Conservation (phyloP, 2,888 invertebrate species). For the Parelbella ahira region DNA sequence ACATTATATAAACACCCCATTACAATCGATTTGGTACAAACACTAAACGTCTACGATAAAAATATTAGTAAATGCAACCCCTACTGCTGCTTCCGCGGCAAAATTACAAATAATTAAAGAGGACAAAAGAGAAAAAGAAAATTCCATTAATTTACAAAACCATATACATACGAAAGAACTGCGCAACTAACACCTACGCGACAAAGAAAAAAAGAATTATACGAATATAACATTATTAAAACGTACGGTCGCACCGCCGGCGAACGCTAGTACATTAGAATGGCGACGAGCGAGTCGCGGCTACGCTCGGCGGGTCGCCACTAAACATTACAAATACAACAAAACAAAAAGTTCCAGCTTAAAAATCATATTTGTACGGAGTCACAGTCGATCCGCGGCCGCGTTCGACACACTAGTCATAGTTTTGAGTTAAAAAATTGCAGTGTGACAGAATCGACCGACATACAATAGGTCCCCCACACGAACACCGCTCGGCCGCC, state of each 20-base stretch:
- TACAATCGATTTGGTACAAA: constrained; percentile 73
- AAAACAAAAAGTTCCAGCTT: constrained; percentile 18
- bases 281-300: not conserved
- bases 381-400: too few species aligned
- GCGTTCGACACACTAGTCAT: constrained; percentile 71
- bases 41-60: constrained; percentile 70
- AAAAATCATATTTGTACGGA: constrained; percentile 28
- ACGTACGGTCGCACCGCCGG: not conserved
- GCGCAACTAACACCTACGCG: constrained; percentile 33
- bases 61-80: constrained; percentile 80
- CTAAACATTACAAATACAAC: constrained; percentile 26
- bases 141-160: constrained; percentile 63
- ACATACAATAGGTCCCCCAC: constrained; percentile 40
- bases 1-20: constrained; percentile 45
- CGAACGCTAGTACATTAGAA: not conserved
- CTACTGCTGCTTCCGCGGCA: constrained; percentile 57
- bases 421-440: constrained; percentile 69
- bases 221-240: constrained; percentile 4
- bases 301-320: constrained; percentile 12
- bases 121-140: too few species aligned
- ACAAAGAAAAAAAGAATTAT: too few species aligned
- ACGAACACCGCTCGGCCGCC: constrained; percentile 39
- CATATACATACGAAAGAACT: constrained; percentile 49
- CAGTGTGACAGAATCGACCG: constrained; percentile 47
- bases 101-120: constrained; percentile 39